Evolutionary conservation across 1,140 invertebrate genomes (phyloP), one percentile per base, ranked within the genome.

Genomic region (Hormaphis cornu): DNA sequence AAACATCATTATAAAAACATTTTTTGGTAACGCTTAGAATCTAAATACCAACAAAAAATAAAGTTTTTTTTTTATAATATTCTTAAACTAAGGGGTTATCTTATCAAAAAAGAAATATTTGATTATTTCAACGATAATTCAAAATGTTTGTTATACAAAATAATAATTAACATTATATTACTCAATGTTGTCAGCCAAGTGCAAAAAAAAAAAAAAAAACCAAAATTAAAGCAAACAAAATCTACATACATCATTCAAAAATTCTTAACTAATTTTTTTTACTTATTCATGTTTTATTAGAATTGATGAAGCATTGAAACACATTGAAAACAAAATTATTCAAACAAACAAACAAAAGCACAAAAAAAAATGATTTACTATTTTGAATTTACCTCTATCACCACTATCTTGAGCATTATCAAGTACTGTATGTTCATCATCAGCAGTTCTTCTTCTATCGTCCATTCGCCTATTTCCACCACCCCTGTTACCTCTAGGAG

Each of bases 331-430:
- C 54, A 16, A 7, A 20, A 42, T 7, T 59, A 20, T 24, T 9
- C 30, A 35, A 44, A 40, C 46, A 33, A 22, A 18, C 46, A 70
- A 70, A 70, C 50, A 48, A 56, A 58, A 46, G 69, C 37, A 46
- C 20, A 58, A n/a, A 22, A 42, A 26, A 30, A 12, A 4, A 22
- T 28, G 28, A 48, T 50, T 16, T 7, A 40, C 10, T 63, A 46
- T 18, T 26, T 2, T 16, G 50, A 30, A 48, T 26, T 69, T 50
- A 74, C 73, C 73, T 69, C 73, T 72, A 46, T 74, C 73, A 28
- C 70, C 72, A 69, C 71, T 74, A 46, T 74, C 73, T 48, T 74
- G 73, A 71, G 72, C 61, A 1, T 48, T 72, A 66, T 74, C 73
- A 53, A 74, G 59, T 12, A 73, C 35, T 12, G 69, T 73, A 24